Conservation (phyloP, 2,113 vertebrate species). For the Oncorhynchus keta region DNA sequence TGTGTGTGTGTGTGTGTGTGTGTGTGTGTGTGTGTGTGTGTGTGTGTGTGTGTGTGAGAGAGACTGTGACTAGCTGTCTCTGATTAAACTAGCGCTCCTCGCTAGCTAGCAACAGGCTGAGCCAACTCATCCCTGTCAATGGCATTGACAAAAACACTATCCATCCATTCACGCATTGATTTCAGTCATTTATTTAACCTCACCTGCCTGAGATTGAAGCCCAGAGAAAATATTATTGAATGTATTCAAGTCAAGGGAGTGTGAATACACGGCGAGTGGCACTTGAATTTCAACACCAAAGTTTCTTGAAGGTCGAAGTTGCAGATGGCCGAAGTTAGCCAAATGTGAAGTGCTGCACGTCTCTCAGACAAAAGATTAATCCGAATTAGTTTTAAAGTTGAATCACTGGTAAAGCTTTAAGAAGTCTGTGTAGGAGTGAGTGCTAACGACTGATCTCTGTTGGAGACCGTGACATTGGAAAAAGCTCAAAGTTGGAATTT, state of each 20-base stretch:
- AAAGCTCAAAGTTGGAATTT: not conserved
- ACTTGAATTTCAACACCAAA: not conserved
- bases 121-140: not conserved
- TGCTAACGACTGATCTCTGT: not conserved
- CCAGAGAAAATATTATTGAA: too few species aligned
- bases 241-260: too few species aligned
- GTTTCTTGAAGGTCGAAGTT: not conserved
- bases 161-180: not conserved
- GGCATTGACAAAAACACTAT: not conserved
- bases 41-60: too few species aligned
- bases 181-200: too few species aligned
- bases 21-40: too few species aligned
- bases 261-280: too few species aligned
- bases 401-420: not conserved
- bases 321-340: not conserved
- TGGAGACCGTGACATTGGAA: not conserved
- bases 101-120: too few species aligned
- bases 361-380: not conserved
- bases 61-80: too few species aligned
- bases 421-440: not conserved
- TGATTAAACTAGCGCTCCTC: too few species aligned
- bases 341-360: not conserved
- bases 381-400: too few species aligned
- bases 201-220: too few species aligned
- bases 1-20: too few species aligned